A percentile compares a stretch with the other conserved stretches of the same genome.
Conservation (phyloP, 2,113 vertebrate species). For the Pteronura brasiliensis region DNA sequence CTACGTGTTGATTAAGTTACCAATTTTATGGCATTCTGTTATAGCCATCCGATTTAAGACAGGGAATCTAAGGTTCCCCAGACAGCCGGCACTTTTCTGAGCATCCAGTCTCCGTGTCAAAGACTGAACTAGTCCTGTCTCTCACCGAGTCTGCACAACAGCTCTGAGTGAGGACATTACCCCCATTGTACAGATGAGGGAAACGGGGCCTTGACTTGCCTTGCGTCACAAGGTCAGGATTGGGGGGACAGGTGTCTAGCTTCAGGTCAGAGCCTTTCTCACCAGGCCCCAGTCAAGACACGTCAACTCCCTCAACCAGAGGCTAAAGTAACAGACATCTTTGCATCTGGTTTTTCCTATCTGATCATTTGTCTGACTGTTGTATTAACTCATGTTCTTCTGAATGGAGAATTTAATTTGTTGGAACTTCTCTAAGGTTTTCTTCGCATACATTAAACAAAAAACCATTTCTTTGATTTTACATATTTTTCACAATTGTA, state of each 20-base stretch:
- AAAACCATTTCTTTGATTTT: background rate
- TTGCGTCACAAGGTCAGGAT: background rate
- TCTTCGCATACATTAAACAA: background rate
- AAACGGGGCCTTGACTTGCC: background rate
- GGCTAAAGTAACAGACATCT: background rate
- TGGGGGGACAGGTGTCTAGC: background rate
- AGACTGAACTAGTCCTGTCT: background rate
- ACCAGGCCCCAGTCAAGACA: background rate
- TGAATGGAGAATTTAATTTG: background rate
- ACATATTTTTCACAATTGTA: background rate
- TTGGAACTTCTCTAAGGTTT: background rate
- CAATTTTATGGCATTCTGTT: background rate
- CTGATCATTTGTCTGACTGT: background rate
- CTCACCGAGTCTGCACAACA: background rate
- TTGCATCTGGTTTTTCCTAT: background rate
- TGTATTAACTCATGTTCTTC: background rate
- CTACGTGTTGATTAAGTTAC: background rate
- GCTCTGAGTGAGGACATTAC: rapidly evolving
- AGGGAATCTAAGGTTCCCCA: background rate
- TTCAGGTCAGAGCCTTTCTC: background rate
- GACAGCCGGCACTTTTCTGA: background rate
- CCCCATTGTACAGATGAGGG: background rate
- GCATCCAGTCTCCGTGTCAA: background rate
- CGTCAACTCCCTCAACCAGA: background rate
- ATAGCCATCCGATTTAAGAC: rapidly evolving